Evolutionary conservation across 2,113 vertebrate genomes (phyloP).

Genomic region (Lanius ludovicianus): DNA sequence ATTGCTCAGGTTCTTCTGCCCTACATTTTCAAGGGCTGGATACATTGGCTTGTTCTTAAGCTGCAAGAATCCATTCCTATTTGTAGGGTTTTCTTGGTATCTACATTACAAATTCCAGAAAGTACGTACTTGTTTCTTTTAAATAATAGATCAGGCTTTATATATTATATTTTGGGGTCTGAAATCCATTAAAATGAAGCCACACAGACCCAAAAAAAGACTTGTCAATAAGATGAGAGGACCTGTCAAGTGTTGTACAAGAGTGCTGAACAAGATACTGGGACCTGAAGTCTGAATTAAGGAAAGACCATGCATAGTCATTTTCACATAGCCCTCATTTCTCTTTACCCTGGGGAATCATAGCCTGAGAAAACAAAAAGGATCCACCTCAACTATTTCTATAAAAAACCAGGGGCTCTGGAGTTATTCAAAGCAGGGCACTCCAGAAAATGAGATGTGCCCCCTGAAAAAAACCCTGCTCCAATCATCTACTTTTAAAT

Average conservation of each 20-base stretch:
- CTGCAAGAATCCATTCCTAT: not conserved
- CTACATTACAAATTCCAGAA: slow-evolving; percentile 29
- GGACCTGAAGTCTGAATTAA: not conserved
- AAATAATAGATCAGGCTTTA: slow-evolving; percentile 62
- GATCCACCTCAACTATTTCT: not conserved
- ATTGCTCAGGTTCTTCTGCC: not conserved
- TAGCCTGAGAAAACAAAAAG: not conserved
- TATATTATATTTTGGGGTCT: slow-evolving; percentile 1
- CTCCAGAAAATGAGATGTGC: slow-evolving; percentile 46
- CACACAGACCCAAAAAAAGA: not conserved
- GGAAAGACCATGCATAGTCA: not conserved
- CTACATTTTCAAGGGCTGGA: not conserved
- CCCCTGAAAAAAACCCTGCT: slow-evolving; percentile 2
- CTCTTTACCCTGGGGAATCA: slow-evolving; percentile 55
- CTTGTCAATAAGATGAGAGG: slow-evolving; percentile 14
- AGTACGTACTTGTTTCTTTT: not conserved
- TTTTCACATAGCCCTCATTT: slow-evolving; percentile 45
- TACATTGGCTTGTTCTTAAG: not conserved
- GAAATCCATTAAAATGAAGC: slow-evolving; percentile 47
- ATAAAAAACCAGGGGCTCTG: slow-evolving; percentile 20
- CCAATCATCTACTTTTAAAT: slow-evolving; percentile 33
- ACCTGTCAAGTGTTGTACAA: slow-evolving; percentile 34
- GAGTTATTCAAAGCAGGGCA: not conserved
- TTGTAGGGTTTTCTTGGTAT: not conserved
- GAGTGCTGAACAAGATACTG: slow-evolving; percentile 37